Evolutionary conservation across 1,140 invertebrate genomes (phyloP), one percentile per base, ranked within the genome.

Genomic region (Macrobrachium nipponense): DNA sequence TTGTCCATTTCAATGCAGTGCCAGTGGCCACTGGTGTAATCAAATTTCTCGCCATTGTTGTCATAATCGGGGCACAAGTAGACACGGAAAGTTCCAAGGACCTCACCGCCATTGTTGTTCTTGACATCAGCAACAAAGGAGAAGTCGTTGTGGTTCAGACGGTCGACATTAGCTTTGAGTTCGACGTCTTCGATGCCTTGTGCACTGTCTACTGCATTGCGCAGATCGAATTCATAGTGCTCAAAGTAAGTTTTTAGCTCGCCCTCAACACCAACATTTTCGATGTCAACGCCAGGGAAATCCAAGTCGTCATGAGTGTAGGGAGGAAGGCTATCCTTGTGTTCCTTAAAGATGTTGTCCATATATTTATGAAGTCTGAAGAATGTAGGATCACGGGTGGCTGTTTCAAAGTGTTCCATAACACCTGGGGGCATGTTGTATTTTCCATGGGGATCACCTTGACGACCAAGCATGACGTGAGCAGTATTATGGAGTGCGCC

Each of bases 201-300:
- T 23, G 86, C 82, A 18, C 60, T 59, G 43, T 91, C 91, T 20
- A 95, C 86, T 78, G 93, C 93, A 89, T 95, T 95, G 89, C 92
- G 94, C 58, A 95, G 93, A 87, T 95, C 93, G 20, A 94, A 89
- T 89, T 95, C 93, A 88, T 93, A 94, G 58, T 95, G 91, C 70
- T 95, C 94, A 91, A 95, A 95, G 90, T 93, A 96, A 43, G 95
- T 96, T n/a, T 93, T 92, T 11, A 96, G 90, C 77, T 93, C 92
- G 60, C 94, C 93, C 6, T 93, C 91, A 14, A 95, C 93, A 43
- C 92, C 93, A 20, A 96, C 92, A 61, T 92, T 92, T 82, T 94
- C 91, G 68, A 95, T 93, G 6, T 91, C 90, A 27, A 95, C 94
- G 43, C 93, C 93, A n/a, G 93, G 93, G 66, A 94, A 91, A n/a